Evolutionary conservation across 2,113 vertebrate species (phyloP).

Genomic region (Xiphias gladius): DNA sequence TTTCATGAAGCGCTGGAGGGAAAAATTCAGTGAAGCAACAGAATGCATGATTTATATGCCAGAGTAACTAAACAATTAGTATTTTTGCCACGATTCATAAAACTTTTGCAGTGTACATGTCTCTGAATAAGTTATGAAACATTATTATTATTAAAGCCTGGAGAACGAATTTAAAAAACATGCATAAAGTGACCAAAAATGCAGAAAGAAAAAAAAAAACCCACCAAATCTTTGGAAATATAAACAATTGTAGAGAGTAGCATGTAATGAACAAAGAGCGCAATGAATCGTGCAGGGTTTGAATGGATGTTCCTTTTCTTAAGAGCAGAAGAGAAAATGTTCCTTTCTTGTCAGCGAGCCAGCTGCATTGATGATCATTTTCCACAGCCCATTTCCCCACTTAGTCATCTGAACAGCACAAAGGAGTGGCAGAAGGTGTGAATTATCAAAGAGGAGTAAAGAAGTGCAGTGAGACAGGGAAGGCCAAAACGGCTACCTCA

Average conservation of each 20-base stretch:
- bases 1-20: slow-evolving; percentile 25
- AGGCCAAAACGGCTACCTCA: slow-evolving; percentile 45
- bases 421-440: slow-evolving; percentile 81
- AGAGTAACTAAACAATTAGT: slow-evolving; percentile 27
- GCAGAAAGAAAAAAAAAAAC: slow-evolving; percentile 7
- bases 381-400: slow-evolving; percentile 84
- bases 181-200: slow-evolving; percentile 14
- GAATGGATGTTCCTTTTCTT: slow-evolving; percentile 66
- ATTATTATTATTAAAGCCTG: slow-evolving; percentile 10
- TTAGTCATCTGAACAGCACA: slow-evolving; percentile 82
- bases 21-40: slow-evolving; percentile 34
- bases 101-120: slow-evolving; percentile 9
- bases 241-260: slow-evolving; percentile 41
- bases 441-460: slow-evolving; percentile 77
- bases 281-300: slow-evolving; percentile 41
- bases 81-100: slow-evolving; percentile 17
- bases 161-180: slow-evolving; percentile 5
- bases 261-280: slow-evolving; percentile 57
- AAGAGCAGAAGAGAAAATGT: slow-evolving; percentile 56
- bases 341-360: slow-evolving; percentile 72
- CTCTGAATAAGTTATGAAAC: slow-evolving; percentile 23
- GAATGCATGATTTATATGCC: slow-evolving; percentile 27
- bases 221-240: slow-evolving; percentile 46
- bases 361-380: slow-evolving; percentile 84
- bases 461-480: slow-evolving; percentile 72